Conservation (phyloP, 2,888 invertebrate genomes). For the Pelosia muscerda region DNA sequence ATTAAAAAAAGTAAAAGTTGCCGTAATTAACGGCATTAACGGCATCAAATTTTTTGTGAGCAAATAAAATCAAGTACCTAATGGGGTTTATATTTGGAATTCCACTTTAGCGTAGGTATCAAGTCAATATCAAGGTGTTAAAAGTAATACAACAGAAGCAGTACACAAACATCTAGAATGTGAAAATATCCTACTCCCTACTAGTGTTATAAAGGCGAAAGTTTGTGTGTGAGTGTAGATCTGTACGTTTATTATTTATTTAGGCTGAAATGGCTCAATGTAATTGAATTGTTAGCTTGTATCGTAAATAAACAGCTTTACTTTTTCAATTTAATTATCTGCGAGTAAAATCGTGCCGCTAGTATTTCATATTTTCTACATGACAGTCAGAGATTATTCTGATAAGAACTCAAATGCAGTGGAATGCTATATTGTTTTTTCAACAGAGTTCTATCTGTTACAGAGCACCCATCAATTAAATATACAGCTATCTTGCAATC, state of each 20-base stretch:
- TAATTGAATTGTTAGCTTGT: background rate
- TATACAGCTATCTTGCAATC: conserved; percentile 60
- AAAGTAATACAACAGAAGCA: background rate
- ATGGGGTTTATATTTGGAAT: background rate
- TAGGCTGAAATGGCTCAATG: background rate
- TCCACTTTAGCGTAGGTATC: background rate
- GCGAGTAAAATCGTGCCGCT: background rate
- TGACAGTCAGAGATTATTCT: background rate
- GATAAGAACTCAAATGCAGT: background rate
- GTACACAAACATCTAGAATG: background rate
- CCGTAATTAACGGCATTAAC: background rate
- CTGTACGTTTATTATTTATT: background rate
- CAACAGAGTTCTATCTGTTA: conserved; percentile 14
- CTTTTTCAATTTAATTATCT: background rate
- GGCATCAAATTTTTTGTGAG: background rate
- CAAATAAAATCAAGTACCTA: background rate
- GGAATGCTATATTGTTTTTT: conserved; percentile 25
- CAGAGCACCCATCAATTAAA: conserved; percentile 54
- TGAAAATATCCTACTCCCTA: background rate
- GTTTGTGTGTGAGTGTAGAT: background rate
- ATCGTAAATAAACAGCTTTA: background rate
- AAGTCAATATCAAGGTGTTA: background rate
- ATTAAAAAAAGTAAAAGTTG: background rate
- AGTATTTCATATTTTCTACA: background rate
- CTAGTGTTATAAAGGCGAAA: background rate